Evolutionary conservation across 2,888 invertebrate genomes (phyloP).

Genomic region (Callyntrura sp.): DNA sequence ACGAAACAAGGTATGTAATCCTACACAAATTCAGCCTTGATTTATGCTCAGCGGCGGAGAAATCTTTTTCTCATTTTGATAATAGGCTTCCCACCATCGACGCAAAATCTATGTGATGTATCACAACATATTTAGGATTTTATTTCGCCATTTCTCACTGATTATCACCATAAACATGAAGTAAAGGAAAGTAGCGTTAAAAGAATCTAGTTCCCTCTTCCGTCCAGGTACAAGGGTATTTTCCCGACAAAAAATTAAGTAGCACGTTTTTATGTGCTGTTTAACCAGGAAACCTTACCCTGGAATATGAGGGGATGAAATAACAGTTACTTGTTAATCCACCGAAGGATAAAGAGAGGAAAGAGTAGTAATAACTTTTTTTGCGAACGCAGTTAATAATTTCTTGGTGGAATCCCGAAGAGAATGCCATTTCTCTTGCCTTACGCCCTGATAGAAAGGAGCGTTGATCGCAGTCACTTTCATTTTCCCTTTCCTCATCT

Average conservation of each 20-base stretch:
- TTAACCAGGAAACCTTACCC: too few relatives aligned
- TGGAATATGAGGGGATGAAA: not conserved
- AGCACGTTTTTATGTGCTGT: too few relatives aligned
- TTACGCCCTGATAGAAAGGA: not conserved
- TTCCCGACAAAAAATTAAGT: not conserved
- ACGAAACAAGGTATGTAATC: not conserved
- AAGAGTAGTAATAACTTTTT: slow-evolving; percentile 3
- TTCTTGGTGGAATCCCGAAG: too few relatives aligned
- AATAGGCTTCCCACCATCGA: not conserved
- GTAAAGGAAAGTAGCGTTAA: slow-evolving; percentile 39
- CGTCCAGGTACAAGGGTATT: not conserved
- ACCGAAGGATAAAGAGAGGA: not conserved
- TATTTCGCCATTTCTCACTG: not conserved
- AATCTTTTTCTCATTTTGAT: not conserved
- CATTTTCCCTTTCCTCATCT: slow-evolving; percentile 11
- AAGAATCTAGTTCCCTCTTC: not conserved
- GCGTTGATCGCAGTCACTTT: slow-evolving; percentile 6
- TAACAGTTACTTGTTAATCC: not conserved
- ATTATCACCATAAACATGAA: not conserved
- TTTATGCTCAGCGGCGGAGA: slow-evolving; percentile 4
- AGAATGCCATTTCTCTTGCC: too few relatives aligned
- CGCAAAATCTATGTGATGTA: not conserved
- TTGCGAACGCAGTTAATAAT: not conserved
- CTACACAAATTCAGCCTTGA: not conserved
- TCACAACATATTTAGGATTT: too few relatives aligned